phyloP scores from a whole-genome alignment of 2,888 invertebrate genomes.

The Mesorhabditis spiculigera region DNA sequence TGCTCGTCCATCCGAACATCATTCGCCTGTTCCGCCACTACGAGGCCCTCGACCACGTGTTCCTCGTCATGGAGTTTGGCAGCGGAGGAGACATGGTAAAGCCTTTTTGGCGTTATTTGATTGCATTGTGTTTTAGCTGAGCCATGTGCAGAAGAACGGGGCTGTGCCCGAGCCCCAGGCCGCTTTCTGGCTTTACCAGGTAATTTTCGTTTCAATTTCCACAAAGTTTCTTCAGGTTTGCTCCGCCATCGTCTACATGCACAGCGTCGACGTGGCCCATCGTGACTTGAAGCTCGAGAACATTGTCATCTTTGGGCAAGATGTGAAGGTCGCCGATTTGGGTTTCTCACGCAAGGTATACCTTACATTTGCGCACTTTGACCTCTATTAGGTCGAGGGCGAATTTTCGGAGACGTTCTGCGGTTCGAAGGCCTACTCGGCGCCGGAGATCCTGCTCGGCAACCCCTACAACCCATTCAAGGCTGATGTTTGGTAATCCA shows the following conservation, averaged over 20 bases:
- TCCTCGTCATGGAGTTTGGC: slow-evolving; percentile 61
- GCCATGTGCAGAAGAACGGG: slow-evolving; percentile 61
- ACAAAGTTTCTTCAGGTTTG: background rate
- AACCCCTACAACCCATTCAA: slow-evolving; percentile 62
- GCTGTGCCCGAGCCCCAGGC: slow-evolving; percentile 59
- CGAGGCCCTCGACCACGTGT: slow-evolving; percentile 38
- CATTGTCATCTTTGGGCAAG: slow-evolving; percentile 60
- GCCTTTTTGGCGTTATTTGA: background rate
- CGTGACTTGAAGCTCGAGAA: slow-evolving; percentile 64
- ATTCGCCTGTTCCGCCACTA: slow-evolving; percentile 31
- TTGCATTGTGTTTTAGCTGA: slow-evolving; percentile 42
- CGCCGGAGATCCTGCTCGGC: slow-evolving; percentile 60
- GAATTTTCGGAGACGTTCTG: slow-evolving; percentile 61
- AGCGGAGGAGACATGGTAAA: slow-evolving; percentile 60
- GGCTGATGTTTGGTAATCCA: slow-evolving; percentile 60
- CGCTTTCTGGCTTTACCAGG: slow-evolving; percentile 59
- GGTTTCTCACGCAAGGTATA: slow-evolving; percentile 60
- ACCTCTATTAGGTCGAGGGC: slow-evolving; percentile 8
- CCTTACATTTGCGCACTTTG: background rate
- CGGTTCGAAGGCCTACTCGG: slow-evolving; percentile 62
- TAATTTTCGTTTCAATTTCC: slow-evolving; percentile 1
- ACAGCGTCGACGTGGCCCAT: slow-evolving; percentile 58
- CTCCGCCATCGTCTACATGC: background rate
- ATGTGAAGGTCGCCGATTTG: slow-evolving; percentile 62
- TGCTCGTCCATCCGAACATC: slow-evolving; percentile 29